Base-by-base conservation (phyloP, 2,113 vertebrate genomes). In the Tamias sibiricus region DNA sequence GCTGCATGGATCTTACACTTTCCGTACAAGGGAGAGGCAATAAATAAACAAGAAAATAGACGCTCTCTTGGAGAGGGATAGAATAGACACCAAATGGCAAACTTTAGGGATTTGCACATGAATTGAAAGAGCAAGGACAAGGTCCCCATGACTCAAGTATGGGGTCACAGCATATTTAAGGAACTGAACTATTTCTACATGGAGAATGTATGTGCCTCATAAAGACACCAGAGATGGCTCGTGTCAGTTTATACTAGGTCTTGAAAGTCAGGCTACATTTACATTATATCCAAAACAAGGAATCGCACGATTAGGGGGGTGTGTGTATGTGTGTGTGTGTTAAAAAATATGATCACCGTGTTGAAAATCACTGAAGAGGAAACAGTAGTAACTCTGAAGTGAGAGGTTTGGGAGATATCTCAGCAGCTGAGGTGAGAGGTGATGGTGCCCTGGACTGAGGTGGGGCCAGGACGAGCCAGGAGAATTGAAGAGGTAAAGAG, bases 261-360 rank as follows among this genome's bases (percentile, higher is more conserved):
- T 85, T 57, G 64, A 94, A 82, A 74, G 22, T 64, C 64, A 92
- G 57, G 40, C 3, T 87, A n/a, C 77, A 88, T 96, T 95, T 93
- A 44, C 26, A 90, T 26, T 75, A 71, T 26, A 40, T 94, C 17
- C 35, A 90, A 20, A 66, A 40, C 42, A 77, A 96, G 26, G 76
- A 66, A 92, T 87, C 30, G 12, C 37, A 68, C 66, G 37, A 72
- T 72, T 92, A 30, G 9, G 17, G 76, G 12, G 94, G n/a, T 26
- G 49, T 32, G 30, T 30, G 7, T 68, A 52, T 81, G n/a, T n/a
- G n/a, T n/a, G n/a, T 26, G 49, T 32, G 30, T 30, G 7, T 68
- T 81, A 22, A 76, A 96, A 76, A 89, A 69, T 62, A 52, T 82
- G 28, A 14, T 44, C 14, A 12, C 8, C 69, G 12, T 47, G 8